Conservation (phyloP, 1,140 invertebrate species). For the Pentalonia nigronervosa region DNA sequence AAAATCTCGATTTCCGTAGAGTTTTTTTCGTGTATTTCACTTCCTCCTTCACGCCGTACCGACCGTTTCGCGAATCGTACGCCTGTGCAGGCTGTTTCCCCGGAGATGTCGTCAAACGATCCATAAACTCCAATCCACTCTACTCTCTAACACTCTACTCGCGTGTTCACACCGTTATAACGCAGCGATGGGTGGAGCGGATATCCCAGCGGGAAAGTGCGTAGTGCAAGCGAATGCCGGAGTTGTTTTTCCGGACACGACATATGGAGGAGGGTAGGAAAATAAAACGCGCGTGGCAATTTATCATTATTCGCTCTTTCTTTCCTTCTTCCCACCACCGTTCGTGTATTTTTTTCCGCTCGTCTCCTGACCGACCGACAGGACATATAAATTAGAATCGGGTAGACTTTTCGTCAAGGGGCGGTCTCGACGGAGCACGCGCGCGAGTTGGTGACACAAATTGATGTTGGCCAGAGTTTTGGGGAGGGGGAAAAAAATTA, state of each 20-base stretch:
- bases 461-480: slow-evolving; percentile 51
- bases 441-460: slow-evolving; percentile 39
- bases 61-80: background rate
- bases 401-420: slow-evolving; percentile 47
- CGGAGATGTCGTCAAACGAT: slow-evolving; percentile 38
- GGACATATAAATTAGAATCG: slow-evolving; percentile 50
- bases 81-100: background rate
- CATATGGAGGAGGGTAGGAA: background rate
- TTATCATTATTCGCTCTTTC: slow-evolving; percentile 49
- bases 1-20: background rate
- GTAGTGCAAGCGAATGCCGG: background rate
- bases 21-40: background rate
- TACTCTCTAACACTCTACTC: background rate
- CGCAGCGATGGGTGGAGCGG: background rate
- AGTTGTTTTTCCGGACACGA: background rate
- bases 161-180: background rate
- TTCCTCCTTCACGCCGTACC: background rate
- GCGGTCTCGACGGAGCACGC: background rate
- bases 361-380: background rate
- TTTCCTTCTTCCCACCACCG: background rate
- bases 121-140: slow-evolving; percentile 49
- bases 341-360: background rate
- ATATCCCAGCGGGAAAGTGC: background rate
- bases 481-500: slow-evolving; percentile 13
- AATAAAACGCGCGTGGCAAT: slow-evolving; percentile 34